Base-by-base conservation (phyloP, 1,140 invertebrate species). In the Sycobia sp. region DNA sequence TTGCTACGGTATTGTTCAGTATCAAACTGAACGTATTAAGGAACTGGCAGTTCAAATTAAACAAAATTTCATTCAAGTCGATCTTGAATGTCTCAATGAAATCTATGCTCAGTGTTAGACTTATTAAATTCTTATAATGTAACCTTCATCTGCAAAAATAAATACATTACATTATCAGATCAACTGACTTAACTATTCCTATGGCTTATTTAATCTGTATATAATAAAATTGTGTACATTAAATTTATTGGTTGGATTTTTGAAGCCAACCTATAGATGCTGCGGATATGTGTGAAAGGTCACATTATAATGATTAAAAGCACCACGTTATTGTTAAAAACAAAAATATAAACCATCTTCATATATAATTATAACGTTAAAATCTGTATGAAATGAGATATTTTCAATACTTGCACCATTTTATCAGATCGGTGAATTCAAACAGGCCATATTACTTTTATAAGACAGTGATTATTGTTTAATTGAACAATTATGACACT, bases 11-110 rank as follows among this genome's bases (percentile, higher is more conserved):
- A 53, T 44, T n/a, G 14, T 62, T 62, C 60, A 56, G 60, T 62
- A 55, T 62, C 51, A 56, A 62, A 55, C 51, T 62, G 51, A 56
- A 62, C n/a, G n/a, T n/a, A n/a, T n/a, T n/a, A n/a, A n/a, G n/a
- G n/a, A n/a, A n/a, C n/a, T n/a, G n/a, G n/a, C n/a, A n/a, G n/a
- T n/a, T n/a, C n/a, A n/a, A n/a, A n/a, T n/a, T n/a, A n/a, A n/a
- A n/a, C n/a, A n/a, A n/a, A n/a, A n/a, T n/a, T n/a, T n/a, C n/a
- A n/a, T n/a, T n/a, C n/a, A n/a, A n/a, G n/a, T n/a, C n/a, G n/a
- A n/a, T n/a, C n/a, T n/a, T n/a, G n/a, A n/a, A n/a, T n/a, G n/a
- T n/a, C n/a, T n/a, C n/a, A n/a, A n/a, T n/a, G n/a, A n/a, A n/a
- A n/a, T n/a, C n/a, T n/a, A n/a, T n/a, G n/a, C n/a, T n/a, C n/a